phyloP scores from a whole-genome alignment of 2,113 vertebrate species.

The Montifringilla adamsi region DNA sequence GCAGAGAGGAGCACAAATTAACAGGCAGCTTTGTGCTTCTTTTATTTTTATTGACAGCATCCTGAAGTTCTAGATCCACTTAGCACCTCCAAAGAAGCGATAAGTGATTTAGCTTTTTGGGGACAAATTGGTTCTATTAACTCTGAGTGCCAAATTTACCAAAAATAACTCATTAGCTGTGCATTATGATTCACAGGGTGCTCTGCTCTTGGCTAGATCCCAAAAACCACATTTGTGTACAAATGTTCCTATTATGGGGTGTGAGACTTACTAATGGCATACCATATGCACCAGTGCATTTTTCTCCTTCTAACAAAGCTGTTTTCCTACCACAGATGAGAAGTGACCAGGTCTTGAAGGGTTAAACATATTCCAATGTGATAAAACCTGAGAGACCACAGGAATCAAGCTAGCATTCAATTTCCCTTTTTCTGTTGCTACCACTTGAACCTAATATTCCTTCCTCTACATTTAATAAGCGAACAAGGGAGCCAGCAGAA shows the following conservation, averaged over 20 bases:
- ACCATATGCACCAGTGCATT: slow-evolving; percentile 65
- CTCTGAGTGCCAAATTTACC: slow-evolving; percentile 71
- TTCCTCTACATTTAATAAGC: slow-evolving; percentile 32
- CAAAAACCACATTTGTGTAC: slow-evolving; percentile 75
- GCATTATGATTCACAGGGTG: slow-evolving; percentile 72
- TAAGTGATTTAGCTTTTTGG: slow-evolving; percentile 78
- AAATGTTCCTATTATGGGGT: slow-evolving; percentile 73
- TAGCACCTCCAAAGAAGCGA: slow-evolving; percentile 72
- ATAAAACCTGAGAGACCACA: slow-evolving; percentile 55
- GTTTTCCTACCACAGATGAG: slow-evolving; percentile 50
- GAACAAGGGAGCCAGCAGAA: background rate
- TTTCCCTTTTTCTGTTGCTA: slow-evolving; percentile 31
- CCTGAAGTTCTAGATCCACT: slow-evolving; percentile 76
- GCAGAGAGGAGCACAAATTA: slow-evolving; percentile 9
- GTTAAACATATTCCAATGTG: slow-evolving; percentile 74
- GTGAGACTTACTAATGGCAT: slow-evolving; percentile 72
- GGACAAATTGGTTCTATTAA: slow-evolving; percentile 74
- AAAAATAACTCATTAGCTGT: slow-evolving; percentile 76
- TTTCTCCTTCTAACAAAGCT: slow-evolving; percentile 25
- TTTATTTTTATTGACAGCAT: slow-evolving; percentile 66
- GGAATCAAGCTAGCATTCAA: slow-evolving; percentile 54
- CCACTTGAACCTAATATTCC: slow-evolving; percentile 27
- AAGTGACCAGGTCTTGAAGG: slow-evolving; percentile 61
- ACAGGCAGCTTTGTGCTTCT: slow-evolving; percentile 32
- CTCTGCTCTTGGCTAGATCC: slow-evolving; percentile 70